phyloP scores from a whole-genome alignment of 2,113 vertebrate genomes.

The Brachypteracias leptosomus region DNA sequence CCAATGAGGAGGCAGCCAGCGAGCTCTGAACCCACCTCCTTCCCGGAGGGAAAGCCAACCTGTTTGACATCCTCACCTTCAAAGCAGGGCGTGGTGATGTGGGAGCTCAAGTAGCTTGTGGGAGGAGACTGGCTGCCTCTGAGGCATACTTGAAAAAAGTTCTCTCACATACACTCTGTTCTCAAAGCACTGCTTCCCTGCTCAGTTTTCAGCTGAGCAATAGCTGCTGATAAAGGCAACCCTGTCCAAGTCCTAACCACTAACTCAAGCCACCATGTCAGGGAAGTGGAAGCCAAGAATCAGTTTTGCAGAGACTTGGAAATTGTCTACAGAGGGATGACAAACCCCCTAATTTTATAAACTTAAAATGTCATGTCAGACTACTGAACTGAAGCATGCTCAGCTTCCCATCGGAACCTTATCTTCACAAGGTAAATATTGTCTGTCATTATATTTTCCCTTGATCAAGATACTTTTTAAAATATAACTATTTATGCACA shows the following conservation, averaged over 20 bases:
- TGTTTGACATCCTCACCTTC: neutral
- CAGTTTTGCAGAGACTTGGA: neutral
- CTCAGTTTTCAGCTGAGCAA: neutral
- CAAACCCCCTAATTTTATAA: neutral
- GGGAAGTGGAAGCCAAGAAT: neutral
- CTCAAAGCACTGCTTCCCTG: neutral
- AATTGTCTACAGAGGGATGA: neutral
- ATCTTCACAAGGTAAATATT: neutral
- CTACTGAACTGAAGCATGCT: neutral
- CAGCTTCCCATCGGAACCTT: neutral
- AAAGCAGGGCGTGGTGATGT: neutral
- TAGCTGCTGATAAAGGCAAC: neutral
- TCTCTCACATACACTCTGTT: neutral
- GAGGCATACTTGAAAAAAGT: neutral
- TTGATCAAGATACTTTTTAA: neutral
- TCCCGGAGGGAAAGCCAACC: conserved; percentile 15
- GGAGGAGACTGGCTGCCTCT: neutral
- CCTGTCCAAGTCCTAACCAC: neutral
- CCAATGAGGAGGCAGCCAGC: conserved; percentile 14
- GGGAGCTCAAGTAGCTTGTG: neutral
- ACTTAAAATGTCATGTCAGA: neutral
- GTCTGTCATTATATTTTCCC: neutral
- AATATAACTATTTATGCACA: neutral
- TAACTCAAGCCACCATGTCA: fast-evolving
- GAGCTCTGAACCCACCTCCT: neutral